Percentiles rank a stretch among this genome's conserved stretches.
Evolutionary conservation across 2,888 invertebrate genomes (phyloP).

Genomic region (Bursaphelenchus okinawaensis): DNA sequence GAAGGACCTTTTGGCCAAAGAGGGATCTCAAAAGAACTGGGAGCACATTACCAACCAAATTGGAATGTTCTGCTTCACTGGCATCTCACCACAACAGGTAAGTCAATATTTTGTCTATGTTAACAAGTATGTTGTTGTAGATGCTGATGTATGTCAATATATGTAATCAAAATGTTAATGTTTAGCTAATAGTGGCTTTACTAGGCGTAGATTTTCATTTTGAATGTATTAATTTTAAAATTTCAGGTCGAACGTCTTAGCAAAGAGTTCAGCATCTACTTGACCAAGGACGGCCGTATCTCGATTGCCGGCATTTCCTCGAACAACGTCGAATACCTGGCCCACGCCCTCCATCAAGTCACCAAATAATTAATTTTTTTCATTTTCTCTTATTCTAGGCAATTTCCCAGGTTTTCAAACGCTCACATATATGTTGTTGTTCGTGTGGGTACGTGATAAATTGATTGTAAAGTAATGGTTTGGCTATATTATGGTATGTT

Average conservation of each 20-base stretch:
- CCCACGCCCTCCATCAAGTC: slow-evolving; percentile 87
- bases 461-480: too few relatives aligned
- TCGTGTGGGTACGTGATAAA: too few relatives aligned
- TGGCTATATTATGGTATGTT: too few relatives aligned
- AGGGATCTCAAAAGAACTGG: slow-evolving; percentile 80
- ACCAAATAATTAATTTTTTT: neutral
- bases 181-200: too few relatives aligned
- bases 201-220: too few relatives aligned
- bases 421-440: neutral
- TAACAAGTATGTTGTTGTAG: too few relatives aligned
- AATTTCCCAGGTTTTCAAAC: neutral
- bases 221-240: too few relatives aligned
- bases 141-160: too few relatives aligned
- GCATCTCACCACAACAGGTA: slow-evolving; percentile 66
- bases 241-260: slow-evolving; percentile 66
- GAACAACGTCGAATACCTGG: slow-evolving; percentile 87
- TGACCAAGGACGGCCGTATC: slow-evolving; percentile 95
- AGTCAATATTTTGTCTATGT: neutral
- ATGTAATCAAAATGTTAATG: too few relatives aligned
- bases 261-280: slow-evolving; percentile 83
- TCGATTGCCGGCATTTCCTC: slow-evolving; percentile 93
- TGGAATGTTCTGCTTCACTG: slow-evolving; percentile 99
- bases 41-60: slow-evolving; percentile 95
- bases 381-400: neutral
- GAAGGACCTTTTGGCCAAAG: slow-evolving; percentile 72